Evolutionary conservation across 2,113 vertebrate genomes (phyloP).

Genomic region (Solenodon paradoxus): DNA sequence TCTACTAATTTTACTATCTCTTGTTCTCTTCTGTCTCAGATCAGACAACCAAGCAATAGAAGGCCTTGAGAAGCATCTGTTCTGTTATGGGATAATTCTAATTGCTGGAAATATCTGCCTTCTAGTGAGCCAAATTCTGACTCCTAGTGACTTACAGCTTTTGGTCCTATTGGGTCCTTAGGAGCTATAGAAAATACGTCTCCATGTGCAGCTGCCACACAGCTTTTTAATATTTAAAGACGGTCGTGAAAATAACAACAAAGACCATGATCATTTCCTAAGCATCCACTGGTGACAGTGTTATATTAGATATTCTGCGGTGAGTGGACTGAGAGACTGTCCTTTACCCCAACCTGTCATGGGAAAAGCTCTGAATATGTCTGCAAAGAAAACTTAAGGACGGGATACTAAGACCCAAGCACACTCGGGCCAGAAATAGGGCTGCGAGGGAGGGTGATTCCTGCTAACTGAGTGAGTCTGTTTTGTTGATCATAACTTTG

Average conservation of each 20-base stretch:
- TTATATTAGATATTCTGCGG: not conserved
- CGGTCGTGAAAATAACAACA: not conserved
- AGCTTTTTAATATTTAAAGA: conserved; percentile 14
- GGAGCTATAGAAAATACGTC: not conserved
- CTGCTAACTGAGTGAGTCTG: not conserved
- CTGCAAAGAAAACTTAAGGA: not conserved
- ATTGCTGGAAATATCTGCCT: not conserved
- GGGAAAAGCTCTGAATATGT: not conserved
- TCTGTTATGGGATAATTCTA: not conserved
- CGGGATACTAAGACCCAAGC: not conserved
- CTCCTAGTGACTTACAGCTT: not conserved
- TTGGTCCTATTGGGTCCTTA: not conserved
- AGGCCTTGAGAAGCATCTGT: not conserved
- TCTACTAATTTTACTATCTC: not conserved
- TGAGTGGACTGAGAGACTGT: not conserved
- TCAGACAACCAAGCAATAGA: not conserved
- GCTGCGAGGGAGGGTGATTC: not conserved
- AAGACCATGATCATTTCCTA: not conserved
- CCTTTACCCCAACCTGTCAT: not conserved
- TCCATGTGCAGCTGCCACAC: not conserved
- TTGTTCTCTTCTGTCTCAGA: not conserved
- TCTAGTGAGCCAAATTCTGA: not conserved
- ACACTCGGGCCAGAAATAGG: not conserved
- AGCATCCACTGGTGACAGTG: not conserved
- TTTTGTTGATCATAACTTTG: not conserved